Percentiles rank a stretch among this genome's conserved stretches.
phyloP scores from a whole-genome alignment of 2,888 invertebrate genomes.

The Cabera pusaria region DNA sequence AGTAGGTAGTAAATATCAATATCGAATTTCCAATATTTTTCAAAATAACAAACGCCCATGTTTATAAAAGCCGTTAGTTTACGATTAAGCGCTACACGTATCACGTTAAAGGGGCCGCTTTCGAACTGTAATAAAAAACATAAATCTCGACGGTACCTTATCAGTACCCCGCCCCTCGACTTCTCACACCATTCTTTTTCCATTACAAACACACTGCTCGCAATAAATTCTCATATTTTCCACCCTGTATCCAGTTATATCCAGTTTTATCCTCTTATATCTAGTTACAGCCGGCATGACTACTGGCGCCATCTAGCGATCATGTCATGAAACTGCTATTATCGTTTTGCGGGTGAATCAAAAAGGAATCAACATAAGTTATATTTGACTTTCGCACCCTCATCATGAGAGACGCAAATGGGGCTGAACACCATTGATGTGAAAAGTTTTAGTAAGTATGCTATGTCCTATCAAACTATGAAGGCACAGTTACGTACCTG shows the following conservation, averaged over 20 bases:
- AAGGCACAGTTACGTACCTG: too few species aligned
- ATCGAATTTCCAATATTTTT: not conserved
- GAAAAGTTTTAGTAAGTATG: slow-evolving; percentile 70
- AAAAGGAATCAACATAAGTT: slow-evolving; percentile 78
- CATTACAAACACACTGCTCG: slow-evolving; percentile 49
- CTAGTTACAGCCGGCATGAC: slow-evolving; percentile 35
- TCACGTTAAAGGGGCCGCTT: slow-evolving; percentile 11
- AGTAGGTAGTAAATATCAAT: too few species aligned
- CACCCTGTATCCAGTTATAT: slow-evolving; percentile 40
- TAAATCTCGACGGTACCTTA: slow-evolving; percentile 29
- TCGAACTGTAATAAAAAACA: slow-evolving; percentile 28
- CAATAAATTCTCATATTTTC: slow-evolving; percentile 54
- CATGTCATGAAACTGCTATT: slow-evolving; percentile 72
- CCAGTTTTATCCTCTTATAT: slow-evolving; percentile 31
- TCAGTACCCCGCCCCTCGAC: slow-evolving; percentile 35
- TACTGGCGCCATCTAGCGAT: slow-evolving; percentile 51
- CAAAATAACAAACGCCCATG: slow-evolving; percentile 9
- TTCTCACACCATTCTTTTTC: slow-evolving; percentile 52
- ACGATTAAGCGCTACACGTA: slow-evolving; percentile 16
- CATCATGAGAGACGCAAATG: slow-evolving; percentile 61
- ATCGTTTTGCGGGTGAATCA: slow-evolving; percentile 71
- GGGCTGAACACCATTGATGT: slow-evolving; percentile 66
- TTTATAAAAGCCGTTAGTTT: slow-evolving; percentile 15
- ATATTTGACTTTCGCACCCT: slow-evolving; percentile 71
- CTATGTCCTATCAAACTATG: too few species aligned